These are phyloP conservation scores for Myanophis thanlyinensis DNA, from an alignment of 2,113 vertebrate genomes.

Conservation along the genomic window DNA sequence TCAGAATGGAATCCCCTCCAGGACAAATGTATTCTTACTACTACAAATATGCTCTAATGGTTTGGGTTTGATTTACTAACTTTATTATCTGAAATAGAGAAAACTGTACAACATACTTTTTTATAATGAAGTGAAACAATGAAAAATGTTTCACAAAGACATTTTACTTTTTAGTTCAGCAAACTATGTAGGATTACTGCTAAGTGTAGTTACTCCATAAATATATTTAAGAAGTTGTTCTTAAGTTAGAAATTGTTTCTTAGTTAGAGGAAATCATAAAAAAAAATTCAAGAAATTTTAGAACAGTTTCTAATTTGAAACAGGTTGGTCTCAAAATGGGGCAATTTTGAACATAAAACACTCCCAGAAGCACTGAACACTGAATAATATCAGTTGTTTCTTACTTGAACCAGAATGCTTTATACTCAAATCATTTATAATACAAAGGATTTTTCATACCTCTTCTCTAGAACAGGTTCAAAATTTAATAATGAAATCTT, in stretches of 20 bases:
- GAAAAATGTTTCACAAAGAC: background rate
- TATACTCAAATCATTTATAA: background rate
- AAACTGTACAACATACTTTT: background rate
- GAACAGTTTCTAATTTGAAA: background rate
- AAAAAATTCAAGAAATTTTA: background rate
- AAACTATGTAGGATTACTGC: background rate
- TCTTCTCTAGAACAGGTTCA: background rate
- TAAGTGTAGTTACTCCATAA: background rate
- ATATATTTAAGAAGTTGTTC: background rate
- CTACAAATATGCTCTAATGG: background rate
- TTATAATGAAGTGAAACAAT: background rate
- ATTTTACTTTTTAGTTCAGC: background rate
- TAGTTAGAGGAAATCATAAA: background rate
- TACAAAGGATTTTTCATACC: background rate
- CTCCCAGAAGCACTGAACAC: background rate
- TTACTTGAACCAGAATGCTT: background rate
- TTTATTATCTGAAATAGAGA: background rate
- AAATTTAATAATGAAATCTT: constrained; percentile 15
- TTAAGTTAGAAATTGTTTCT: constrained; percentile 8
- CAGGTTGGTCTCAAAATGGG: background rate
- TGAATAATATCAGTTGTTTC: background rate
- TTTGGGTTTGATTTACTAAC: background rate
- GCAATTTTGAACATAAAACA: background rate
- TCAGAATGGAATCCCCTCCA: constrained; percentile 4
- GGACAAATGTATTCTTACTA: background rate